These are phyloP conservation scores for Eleginops maclovinus DNA, from an alignment of 2,113 vertebrate species.

Conservation along the genomic window DNA sequence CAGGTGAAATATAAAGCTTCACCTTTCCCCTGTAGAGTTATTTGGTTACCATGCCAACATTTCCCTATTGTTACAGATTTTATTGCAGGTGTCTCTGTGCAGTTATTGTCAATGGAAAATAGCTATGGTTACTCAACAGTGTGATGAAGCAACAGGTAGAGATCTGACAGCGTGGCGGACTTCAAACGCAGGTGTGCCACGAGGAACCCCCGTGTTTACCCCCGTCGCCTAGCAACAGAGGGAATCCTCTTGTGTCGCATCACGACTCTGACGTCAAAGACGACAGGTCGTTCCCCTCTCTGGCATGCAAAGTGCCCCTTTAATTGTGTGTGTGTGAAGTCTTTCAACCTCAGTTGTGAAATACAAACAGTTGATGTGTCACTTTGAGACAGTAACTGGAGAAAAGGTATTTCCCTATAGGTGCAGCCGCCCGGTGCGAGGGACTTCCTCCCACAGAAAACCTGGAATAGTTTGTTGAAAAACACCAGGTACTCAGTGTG, in stretches of 20 bases:
- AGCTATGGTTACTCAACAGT: conserved; percentile 65
- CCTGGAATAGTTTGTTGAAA: conserved; percentile 51
- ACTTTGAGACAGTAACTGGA: conserved; percentile 48
- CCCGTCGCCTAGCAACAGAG: conserved; percentile 77
- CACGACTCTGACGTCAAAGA: conserved; percentile 74
- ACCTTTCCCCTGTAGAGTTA: conserved; percentile 43
- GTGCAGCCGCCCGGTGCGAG: conserved; percentile 31
- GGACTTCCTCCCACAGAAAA: conserved; percentile 57
- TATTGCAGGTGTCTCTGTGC: conserved; percentile 3
- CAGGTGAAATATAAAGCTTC: conserved; percentile 24
- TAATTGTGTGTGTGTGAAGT: conserved; percentile 41
- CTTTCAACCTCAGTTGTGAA: conserved; percentile 54
- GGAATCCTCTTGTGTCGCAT: conserved; percentile 75
- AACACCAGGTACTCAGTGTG: conserved; percentile 60
- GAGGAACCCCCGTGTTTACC: conserved; percentile 75
- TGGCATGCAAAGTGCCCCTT: conserved; percentile 44
- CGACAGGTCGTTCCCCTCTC: conserved; percentile 47
- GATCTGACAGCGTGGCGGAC: conserved; percentile 66
- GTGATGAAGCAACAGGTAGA: conserved; percentile 69
- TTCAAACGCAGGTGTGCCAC: conserved; percentile 74
- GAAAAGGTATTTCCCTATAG: conserved; percentile 58
- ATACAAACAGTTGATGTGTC: conserved; percentile 63
- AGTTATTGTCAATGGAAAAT: conserved; percentile 69
- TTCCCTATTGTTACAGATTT: conserved; percentile 25
- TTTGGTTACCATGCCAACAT: conserved; percentile 50